These are phyloP conservation scores for Hoplostethus mediterraneus DNA, from an alignment of 2,797 vertebrate species.

Conservation along the genomic window DNA sequence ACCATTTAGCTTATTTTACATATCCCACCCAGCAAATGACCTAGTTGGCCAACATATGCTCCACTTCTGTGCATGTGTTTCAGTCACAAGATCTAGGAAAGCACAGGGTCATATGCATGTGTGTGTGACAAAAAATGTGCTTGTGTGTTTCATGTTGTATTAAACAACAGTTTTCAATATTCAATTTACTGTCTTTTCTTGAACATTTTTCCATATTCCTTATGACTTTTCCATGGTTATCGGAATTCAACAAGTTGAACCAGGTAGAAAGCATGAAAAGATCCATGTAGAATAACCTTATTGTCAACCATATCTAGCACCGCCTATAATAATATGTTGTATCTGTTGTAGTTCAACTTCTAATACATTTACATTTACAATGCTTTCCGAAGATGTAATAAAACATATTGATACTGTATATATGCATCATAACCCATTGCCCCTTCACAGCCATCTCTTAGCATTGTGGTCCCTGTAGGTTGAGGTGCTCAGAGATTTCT, in stretches of 20 bases:
- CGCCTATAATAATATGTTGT: too few species aligned
- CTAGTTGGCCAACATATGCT: slow-evolving; percentile 54
- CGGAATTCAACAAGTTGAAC: neutral
- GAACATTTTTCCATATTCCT: neutral
- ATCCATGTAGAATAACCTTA: neutral
- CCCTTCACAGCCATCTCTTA: slow-evolving; percentile 3
- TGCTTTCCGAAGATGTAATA: too few species aligned
- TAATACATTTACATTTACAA: too few species aligned
- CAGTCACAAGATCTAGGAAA: slow-evolving; percentile 40
- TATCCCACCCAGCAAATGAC: slow-evolving; percentile 69
- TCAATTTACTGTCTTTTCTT: neutral
- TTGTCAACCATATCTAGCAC: neutral
- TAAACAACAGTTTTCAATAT: slow-evolving; percentile 6
- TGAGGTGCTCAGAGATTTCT: slow-evolving; percentile 56
- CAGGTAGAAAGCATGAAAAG: neutral
- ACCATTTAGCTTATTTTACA: slow-evolving; percentile 68
- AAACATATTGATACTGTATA: neutral
- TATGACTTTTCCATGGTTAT: slow-evolving; percentile 3
- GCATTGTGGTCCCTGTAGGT: slow-evolving; percentile 40
- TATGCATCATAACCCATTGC: neutral
- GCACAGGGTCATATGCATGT: slow-evolving; percentile 9
- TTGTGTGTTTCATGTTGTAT: neutral
- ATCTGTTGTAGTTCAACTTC: neutral
- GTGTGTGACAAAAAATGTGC: neutral
- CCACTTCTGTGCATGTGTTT: slow-evolving; percentile 33